Base-by-base conservation (phyloP, 2,888 invertebrate species). In the Philhelius pedissequus region DNA sequence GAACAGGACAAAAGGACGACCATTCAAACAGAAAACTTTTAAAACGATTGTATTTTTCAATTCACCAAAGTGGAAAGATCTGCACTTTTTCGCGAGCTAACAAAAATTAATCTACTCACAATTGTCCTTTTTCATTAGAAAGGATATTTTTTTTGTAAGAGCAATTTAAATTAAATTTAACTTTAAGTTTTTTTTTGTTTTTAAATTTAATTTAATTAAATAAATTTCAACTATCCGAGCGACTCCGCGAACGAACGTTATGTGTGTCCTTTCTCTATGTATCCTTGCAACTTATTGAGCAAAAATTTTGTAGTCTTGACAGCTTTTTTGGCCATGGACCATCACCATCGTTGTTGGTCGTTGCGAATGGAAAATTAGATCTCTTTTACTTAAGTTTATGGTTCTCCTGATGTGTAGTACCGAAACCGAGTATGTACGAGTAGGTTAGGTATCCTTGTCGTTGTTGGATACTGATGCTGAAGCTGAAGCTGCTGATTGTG, bases 261-360 rank as follows among this genome's bases (percentile, higher is more conserved):
- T 88, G 89, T 89, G 90, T 90, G 91, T 90, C 91, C 91, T 90
- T 88, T 89, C 91, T 90, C 91, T 89, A 90, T 90, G 90, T 91
- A 89, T 89, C 91, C 90, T 90, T 90, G 90, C 90, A 90, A 91
- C 91, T 90, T 90, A 91, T 91, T 91, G 91, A 89, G 91, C 90
- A 90, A 89, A 75, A 71, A 79, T 74, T 73, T 52, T 83, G 48
- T 48, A 74, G 76, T 86, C 71, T 88, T 89, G 88, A 88, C 89
- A 89, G 90, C 89, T 89, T 90, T 64, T 90, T 89, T 88, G 90
- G 88, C 89, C 90, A 90, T 90, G 91, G 90, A 91, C 90, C 90
- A 88, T 86, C 86, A 86, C 40, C 56, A 56, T 56, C 35, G 11
- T 32, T 13, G 52, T 27, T 13, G 25, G 52, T 15, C 15, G 48